Evolutionary conservation across 2,888 invertebrate species (phyloP), one percentile per base, ranked within the genome.

Genomic region (Pristionchus fissidentatus): DNA sequence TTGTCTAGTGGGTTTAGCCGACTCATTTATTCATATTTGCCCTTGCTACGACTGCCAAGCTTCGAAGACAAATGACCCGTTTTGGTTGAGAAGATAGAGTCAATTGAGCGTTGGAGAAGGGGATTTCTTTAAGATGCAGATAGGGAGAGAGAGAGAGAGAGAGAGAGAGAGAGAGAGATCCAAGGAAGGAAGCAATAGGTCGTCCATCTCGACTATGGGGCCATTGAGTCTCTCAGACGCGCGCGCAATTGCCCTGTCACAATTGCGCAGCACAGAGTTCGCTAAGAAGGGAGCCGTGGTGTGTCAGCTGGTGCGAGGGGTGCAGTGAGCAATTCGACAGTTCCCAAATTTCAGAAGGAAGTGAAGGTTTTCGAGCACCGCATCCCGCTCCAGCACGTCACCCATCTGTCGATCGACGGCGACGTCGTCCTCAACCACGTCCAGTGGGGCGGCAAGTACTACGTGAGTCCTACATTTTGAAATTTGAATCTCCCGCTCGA

Each of bases 381-480:
- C 60, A 86, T 89, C 41, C 89, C 90, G 70, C 86, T 90, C 49
- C 87, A 87, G 84, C 85, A 86, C 85, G 88, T 90, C 84, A 88
- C 89, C 13, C 90, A 90, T 78, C 84, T 90, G 81, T 90, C 89
- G 52, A 89, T 90, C 83, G 89, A 88, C 80, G 90, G 90, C 13
- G 89, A 89, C 52, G 86, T 90, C 62, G 84, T 86, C 35, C 86
- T 90, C 84, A 87, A 89, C 78, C 89, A 88, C 84, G 89, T 89
- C 66, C 88, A 87, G 81, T 90, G 90, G 90, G 90, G 89, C 83
- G 90, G 90, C 83, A 89, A 89, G 85, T 90, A 90, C 83, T 90
- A 90, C 73, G 89, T 89, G 60, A 85, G 88, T 84, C 79, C 19
- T 13, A 5, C 29, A 43, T 52, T 32, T 78, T 43, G 19, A n/a